Conservation (phyloP, 2,113 vertebrate genomes). For the Struthidea cinerea region DNA sequence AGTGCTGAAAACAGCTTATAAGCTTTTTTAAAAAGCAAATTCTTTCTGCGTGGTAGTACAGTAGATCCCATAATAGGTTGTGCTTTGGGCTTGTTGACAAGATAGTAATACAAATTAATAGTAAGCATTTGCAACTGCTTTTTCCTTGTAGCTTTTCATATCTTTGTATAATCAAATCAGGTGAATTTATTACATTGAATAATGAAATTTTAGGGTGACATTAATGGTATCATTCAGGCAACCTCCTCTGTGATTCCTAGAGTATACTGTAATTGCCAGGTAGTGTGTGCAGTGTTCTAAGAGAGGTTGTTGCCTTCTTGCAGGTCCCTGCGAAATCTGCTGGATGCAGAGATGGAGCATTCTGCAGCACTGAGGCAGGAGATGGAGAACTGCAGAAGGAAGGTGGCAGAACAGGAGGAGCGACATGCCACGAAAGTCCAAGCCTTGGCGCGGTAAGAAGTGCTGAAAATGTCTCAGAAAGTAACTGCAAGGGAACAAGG, state of each 20-base stretch:
- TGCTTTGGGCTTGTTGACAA: background rate
- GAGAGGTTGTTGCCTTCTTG: background rate
- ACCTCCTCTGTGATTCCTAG: background rate
- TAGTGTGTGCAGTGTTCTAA: background rate
- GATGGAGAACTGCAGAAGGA: slow-evolving; percentile 82
- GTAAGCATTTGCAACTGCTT: background rate
- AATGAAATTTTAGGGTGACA: background rate
- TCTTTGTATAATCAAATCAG: background rate
- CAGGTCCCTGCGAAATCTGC: slow-evolving; percentile 89
- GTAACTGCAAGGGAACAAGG: background rate
- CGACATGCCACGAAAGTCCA: slow-evolving; percentile 86
- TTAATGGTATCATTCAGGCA: background rate
- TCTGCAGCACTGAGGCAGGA: slow-evolving; percentile 90
- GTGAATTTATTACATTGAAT: background rate
- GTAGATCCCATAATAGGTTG: background rate
- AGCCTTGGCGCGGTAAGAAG: slow-evolving; percentile 84
- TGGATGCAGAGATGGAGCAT: slow-evolving; percentile 97
- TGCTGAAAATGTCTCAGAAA: background rate
- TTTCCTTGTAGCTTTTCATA: background rate
- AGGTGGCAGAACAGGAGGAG: slow-evolving; percentile 87
- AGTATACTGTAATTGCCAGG: background rate
- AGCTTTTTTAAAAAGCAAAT: background rate
- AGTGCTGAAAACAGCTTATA: background rate
- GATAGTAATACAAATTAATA: background rate
- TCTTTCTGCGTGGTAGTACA: background rate